Base-by-base conservation (phyloP, 53 echinoderm and acorn worm genomes). In the Patiria pectinifera region DNA sequence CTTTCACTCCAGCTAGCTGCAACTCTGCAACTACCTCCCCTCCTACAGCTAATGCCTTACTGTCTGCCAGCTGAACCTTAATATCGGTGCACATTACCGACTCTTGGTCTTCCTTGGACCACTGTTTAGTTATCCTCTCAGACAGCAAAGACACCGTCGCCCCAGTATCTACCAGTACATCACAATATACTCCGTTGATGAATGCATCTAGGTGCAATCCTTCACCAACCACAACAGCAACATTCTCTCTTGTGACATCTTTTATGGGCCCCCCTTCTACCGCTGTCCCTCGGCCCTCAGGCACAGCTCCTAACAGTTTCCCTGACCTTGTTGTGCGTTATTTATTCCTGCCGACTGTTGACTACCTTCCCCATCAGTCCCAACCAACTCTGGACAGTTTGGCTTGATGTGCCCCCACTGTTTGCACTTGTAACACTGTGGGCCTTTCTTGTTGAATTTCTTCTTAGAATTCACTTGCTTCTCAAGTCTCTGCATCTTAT, bases 261-360 rank as follows among this genome's bases (percentile, higher is more conserved):
- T 22, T 9, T 61, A 22, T 49, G 62, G 84, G 62, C 84, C 84
- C 62, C 66, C 7, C 58, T 9, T 62, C 62, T n/a, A 15, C 63
- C 12, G 84, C 84, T 62, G 84, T 62, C 25, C 63, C 84, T 61
- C 61, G 62, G 62, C 25, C 84, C 84, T 19, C 84, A 62, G 84
- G 22, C 6, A 43, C 84, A 84, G 84, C 84, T 7, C 45, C 45
- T 60, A 84, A 14, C 14, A 18, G 84, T 94, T 94, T 94, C 75
- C 92, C 92, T 49, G 44, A 24, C 35, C 11, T 12, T 63, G 16
- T 10, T 12, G 21, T 74, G 35, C 35, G 35, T 35, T 35, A 35
- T 35, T 35, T 35, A 35, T 35, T 35, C 1, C 35, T 35, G 35
- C 35, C 35, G 35, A 35, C 35, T 35, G 35, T 35, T 35, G 35